These are phyloP conservation scores for Dromiciops gliroides DNA, from an alignment of 2,113 vertebrate genomes.

Conservation along the genomic window DNA sequence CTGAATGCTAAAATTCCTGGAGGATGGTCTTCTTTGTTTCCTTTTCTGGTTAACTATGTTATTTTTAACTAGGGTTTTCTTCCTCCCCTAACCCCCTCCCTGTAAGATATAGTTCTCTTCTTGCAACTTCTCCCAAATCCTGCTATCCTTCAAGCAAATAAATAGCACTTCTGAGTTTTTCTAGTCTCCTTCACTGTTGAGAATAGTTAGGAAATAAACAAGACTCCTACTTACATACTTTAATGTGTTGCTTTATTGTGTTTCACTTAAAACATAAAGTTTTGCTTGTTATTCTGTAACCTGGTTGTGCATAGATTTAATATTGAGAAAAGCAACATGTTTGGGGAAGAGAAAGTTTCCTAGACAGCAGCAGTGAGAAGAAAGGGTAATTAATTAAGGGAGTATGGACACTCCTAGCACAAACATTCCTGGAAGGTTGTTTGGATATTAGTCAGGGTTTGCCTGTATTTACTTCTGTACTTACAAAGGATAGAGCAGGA, in stretches of 20 bases:
- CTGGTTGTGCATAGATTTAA: background rate
- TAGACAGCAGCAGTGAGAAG: background rate
- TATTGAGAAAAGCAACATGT: background rate
- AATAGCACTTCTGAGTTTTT: background rate
- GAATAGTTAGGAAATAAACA: background rate
- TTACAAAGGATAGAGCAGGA: constrained; percentile 9
- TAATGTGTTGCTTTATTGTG: background rate
- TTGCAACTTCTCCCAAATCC: background rate
- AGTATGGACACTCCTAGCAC: background rate
- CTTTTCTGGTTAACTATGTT: background rate
- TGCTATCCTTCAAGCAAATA: background rate
- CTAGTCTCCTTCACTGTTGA: background rate
- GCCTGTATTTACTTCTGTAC: background rate
- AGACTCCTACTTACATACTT: background rate
- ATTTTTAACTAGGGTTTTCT: background rate
- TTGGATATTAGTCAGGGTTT: background rate
- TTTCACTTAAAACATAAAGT: background rate
- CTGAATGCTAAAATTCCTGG: background rate
- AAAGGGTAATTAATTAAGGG: background rate
- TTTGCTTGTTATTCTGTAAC: background rate
- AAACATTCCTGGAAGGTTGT: background rate
- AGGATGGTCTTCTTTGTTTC: background rate
- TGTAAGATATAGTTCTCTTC: background rate
- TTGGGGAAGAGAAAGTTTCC: background rate
- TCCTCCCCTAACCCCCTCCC: background rate